Evolutionary conservation across 2,113 vertebrate genomes (phyloP), one percentile per base, ranked within the genome.

Genomic region (Sinocyclocheilus maitianheensis): DNA sequence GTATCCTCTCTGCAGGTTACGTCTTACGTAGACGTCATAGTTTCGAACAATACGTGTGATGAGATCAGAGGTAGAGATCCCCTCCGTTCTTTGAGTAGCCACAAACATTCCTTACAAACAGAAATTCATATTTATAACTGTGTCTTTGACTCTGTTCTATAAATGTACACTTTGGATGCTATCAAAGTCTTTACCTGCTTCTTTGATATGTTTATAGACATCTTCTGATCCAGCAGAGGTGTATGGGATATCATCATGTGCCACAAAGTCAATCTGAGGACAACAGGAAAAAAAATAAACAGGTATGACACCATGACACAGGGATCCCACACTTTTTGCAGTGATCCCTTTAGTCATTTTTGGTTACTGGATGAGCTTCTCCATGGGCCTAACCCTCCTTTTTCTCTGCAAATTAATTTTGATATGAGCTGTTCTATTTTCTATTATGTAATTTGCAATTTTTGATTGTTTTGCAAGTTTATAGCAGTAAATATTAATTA

Each of bases 181-280:
- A 20, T 16, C 20, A 13, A 22, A 62, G 26, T 48, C 7, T 94
- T 93, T 87, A 99, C 98, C 97, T 95, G 97, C 97, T 91, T 98
- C 97, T 92, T 99, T 99, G 93, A 99, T 99, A 91, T 99, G 97
- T 94, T 98, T 98, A 91, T 99, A 99, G 40, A 99, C 97, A 11
- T 99, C 97, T 92, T 99, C 98, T n/a, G 96, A 98, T 91, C 98
- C 98, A 90, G 98, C 98, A n/a, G 98, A 99, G 85, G 97, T 98
- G 94, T 99, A 99, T 0, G 98, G 98, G 91, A 99, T 98, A 87
- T 99, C 98, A 89, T 99, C 98, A 0, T 99, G 98, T 85, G 98
- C 98, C 94, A 99, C 98, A 88, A 99, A 99, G 93, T 99, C 98
- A 91, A 99, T 99, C 98, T 99, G 94, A 87, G 88, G 86, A 76